Percentiles rank a stretch among this genome's conserved stretches.
Conservation (phyloP, 2,797 vertebrate genomes). For the Scolopax rusticola region DNA sequence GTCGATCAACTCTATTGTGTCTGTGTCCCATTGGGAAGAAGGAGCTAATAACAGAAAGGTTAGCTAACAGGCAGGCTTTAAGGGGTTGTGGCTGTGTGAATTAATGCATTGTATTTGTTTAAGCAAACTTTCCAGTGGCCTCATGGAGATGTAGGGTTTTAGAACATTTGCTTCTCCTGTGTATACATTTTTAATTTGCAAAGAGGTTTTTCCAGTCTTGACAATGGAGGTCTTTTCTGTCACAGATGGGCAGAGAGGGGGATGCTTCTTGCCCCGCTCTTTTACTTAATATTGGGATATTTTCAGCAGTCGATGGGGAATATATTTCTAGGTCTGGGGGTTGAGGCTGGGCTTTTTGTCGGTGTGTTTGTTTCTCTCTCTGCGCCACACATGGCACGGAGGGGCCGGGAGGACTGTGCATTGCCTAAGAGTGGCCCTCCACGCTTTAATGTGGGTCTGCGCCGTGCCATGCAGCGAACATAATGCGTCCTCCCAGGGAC, state of each 20-base stretch:
- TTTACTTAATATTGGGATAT: not conserved
- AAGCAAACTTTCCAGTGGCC: not conserved
- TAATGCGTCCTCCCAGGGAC: slow-evolving; percentile 86
- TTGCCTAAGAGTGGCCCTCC: slow-evolving; percentile 77
- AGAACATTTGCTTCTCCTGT: not conserved
- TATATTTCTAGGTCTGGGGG: slow-evolving; percentile 47
- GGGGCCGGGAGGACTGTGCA: slow-evolving; percentile 55
- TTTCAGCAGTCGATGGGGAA: not conserved
- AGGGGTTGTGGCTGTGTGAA: not conserved
- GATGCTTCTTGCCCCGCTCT: not conserved
- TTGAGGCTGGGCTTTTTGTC: not conserved
- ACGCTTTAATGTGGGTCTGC: slow-evolving; percentile 77
- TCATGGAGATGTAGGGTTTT: not conserved
- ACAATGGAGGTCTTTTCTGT: not conserved
- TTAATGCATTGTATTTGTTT: not conserved
- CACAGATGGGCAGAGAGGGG: not conserved
- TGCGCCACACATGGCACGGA: slow-evolving; percentile 16
- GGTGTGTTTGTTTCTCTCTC: slow-evolving; percentile 32
- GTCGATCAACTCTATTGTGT: not conserved
- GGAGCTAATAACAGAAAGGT: not conserved
- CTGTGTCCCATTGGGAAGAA: slow-evolving; percentile 16
- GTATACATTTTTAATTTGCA: not conserved
- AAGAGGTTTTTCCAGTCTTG: not conserved
- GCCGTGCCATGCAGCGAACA: slow-evolving; percentile 77
- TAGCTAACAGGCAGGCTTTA: not conserved